A percentile compares a stretch with the other conserved stretches of the same genome.
Evolutionary conservation across 2,888 invertebrate species (phyloP).

Genomic region (Drosophila buzzatii): DNA sequence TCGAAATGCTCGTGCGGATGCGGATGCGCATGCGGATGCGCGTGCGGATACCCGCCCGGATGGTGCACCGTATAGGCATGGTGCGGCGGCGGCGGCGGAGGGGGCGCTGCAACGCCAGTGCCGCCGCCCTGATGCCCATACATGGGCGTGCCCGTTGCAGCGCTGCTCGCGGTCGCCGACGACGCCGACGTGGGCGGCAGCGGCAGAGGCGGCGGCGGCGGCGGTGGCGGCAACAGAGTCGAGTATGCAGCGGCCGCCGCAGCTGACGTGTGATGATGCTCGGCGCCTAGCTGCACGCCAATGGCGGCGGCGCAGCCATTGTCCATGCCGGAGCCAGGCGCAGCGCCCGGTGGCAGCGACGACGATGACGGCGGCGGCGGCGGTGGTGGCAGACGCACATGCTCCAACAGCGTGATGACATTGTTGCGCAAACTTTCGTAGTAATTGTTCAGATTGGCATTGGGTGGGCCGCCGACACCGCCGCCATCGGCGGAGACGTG

Average conservation of each 20-base stretch:
- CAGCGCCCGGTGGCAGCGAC: slow-evolving; percentile 17
- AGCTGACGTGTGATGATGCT: slow-evolving; percentile 53
- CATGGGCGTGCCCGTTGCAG: slow-evolving; percentile 23
- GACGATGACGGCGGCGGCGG: slow-evolving; percentile 65
- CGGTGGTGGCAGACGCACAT: slow-evolving; percentile 91
- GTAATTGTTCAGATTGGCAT: slow-evolving; percentile 93
- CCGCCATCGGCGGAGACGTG: slow-evolving; percentile 32
- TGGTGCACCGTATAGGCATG: slow-evolving; percentile 84
- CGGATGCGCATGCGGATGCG: slow-evolving; percentile 86
- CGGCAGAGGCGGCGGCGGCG: slow-evolving; percentile 49
- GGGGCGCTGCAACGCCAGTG: slow-evolving; percentile 57
- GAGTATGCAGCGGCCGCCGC: slow-evolving; percentile 59
- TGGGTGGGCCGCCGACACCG: slow-evolving; percentile 38
- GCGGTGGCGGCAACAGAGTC: slow-evolving; percentile 64
- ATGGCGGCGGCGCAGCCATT: slow-evolving; percentile 33
- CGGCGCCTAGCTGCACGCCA: slow-evolving; percentile 27
- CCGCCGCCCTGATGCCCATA: slow-evolving; percentile 57
- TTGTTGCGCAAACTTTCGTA: slow-evolving; percentile 96
- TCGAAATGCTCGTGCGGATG: slow-evolving; percentile 96
- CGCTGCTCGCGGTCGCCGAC: not conserved
- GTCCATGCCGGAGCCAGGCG: slow-evolving; percentile 41
- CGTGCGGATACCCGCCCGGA: slow-evolving; percentile 82
- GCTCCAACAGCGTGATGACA: slow-evolving; percentile 95
- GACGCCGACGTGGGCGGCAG: slow-evolving; percentile 25
- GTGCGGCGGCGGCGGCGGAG: slow-evolving; percentile 69